Percentiles rank a stretch among this genome's conserved stretches.
Conservation (phyloP, 2,113 vertebrate species). For the Ginglymostoma cirratum region DNA sequence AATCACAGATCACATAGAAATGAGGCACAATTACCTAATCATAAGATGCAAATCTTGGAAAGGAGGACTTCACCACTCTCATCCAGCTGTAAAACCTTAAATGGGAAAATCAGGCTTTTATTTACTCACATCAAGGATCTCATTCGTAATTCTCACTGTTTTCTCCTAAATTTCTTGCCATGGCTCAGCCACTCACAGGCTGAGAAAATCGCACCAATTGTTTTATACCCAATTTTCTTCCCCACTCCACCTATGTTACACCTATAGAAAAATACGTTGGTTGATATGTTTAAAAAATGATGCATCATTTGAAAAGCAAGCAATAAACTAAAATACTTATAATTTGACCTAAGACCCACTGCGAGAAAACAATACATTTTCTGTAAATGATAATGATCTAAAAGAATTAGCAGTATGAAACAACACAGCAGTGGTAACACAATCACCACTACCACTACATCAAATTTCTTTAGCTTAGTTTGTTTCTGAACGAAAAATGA, state of each 20-base stretch:
- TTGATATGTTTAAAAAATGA: slow-evolving; percentile 34
- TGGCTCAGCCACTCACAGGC: neutral
- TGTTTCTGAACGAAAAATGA: neutral
- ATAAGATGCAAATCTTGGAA: no score
- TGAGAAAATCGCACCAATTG: neutral
- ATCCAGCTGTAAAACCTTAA: no score
- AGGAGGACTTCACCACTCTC: no score
- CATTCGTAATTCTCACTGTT: no score
- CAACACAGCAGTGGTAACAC: neutral
- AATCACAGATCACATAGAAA: no score
- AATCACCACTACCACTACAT: neutral
- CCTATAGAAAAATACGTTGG: slow-evolving; percentile 17
- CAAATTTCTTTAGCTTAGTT: neutral
- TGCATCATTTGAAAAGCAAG: neutral
- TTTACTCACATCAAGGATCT: no score
- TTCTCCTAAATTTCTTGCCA: no score
- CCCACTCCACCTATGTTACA: slow-evolving; percentile 32
- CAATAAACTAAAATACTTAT: slow-evolving; percentile 36
- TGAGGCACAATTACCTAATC: no score
- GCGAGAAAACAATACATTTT: slow-evolving; percentile 35
- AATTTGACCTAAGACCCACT: slow-evolving; percentile 34
- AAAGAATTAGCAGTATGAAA: neutral
- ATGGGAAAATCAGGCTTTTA: no score
- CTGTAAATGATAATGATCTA: slow-evolving; percentile 19
- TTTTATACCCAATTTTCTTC: neutral